These are phyloP conservation scores for Geodia barretti DNA, from an alignment of 37 sponge, comb jelly and placozoan species.

Conservation along the genomic window DNA sequence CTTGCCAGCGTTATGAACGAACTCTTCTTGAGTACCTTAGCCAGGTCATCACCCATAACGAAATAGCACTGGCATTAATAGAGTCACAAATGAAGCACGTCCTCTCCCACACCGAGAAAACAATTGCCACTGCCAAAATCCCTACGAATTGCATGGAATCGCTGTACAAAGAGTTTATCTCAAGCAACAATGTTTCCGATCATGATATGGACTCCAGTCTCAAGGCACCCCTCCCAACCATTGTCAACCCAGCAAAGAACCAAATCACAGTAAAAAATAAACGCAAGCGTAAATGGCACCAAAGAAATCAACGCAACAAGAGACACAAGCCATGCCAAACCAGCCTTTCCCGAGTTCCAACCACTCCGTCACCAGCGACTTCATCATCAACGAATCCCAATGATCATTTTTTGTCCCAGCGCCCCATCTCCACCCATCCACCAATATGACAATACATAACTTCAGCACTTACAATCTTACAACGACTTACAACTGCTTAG, in stretches of 20 bases:
- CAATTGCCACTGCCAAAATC: not conserved
- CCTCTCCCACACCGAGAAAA: not conserved
- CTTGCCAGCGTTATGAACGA: not conserved
- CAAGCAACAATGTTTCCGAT: no score
- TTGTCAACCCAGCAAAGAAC: no score
- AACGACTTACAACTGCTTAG: not conserved
- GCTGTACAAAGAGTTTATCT: no score
- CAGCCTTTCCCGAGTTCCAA: no score
- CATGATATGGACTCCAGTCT: not conserved
- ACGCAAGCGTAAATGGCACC: not conserved
- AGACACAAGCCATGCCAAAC: no score
- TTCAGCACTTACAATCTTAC: not conserved
- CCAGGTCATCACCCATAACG: not conserved
- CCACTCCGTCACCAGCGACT: not conserved
- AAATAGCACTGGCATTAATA: not conserved
- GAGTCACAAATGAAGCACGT: not conserved
- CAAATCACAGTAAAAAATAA: not conserved
- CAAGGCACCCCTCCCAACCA: not conserved
- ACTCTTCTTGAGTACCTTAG: not conserved
- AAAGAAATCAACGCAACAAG: not conserved
- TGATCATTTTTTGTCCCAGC: constrained; percentile 16
- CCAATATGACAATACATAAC: not conserved
- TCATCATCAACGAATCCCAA: not conserved
- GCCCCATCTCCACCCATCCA: not conserved
- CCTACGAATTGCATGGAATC: not conserved